Conservation (phyloP, 2,113 vertebrate species). For the Microcebus murinus region DNA sequence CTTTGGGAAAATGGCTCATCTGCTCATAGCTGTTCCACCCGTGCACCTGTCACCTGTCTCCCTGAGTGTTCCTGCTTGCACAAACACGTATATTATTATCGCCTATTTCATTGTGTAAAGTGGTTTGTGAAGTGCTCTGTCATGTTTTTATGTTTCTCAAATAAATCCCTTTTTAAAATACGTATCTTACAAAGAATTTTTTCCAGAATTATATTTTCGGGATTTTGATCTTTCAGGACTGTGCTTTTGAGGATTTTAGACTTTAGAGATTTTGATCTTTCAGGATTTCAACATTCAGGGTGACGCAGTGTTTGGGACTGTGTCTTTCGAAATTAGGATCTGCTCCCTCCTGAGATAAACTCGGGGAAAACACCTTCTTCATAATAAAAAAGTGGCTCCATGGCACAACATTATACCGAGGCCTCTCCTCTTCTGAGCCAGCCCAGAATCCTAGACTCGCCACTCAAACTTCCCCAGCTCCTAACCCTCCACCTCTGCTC, state of each 20-base stretch:
- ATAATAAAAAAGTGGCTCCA: neutral
- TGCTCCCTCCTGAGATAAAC: neutral
- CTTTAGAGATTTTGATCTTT: neutral
- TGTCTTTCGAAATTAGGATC: neutral
- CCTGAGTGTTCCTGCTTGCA: neutral
- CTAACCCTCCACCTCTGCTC: neutral
- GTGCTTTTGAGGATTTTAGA: neutral
- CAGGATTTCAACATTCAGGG: neutral
- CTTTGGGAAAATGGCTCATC: neutral
- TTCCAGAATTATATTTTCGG: neutral
- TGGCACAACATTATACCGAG: neutral
- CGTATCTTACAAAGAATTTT: neutral
- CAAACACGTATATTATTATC: neutral
- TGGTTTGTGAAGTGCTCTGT: neutral
- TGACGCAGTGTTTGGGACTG: too few species aligned
- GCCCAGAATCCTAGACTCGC: neutral
- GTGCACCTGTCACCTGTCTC: neutral
- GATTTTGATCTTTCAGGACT: neutral
- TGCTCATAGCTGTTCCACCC: neutral
- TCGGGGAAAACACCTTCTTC: neutral
- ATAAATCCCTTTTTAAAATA: neutral
- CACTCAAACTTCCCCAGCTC: neutral
- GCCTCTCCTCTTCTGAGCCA: neutral
- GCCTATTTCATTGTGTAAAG: neutral
- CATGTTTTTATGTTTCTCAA: neutral